A percentile compares a stretch with the other conserved stretches of the same genome.
Evolutionary conservation across 2,113 vertebrate genomes (phyloP).

Genomic region (Triplophysa rosa): DNA sequence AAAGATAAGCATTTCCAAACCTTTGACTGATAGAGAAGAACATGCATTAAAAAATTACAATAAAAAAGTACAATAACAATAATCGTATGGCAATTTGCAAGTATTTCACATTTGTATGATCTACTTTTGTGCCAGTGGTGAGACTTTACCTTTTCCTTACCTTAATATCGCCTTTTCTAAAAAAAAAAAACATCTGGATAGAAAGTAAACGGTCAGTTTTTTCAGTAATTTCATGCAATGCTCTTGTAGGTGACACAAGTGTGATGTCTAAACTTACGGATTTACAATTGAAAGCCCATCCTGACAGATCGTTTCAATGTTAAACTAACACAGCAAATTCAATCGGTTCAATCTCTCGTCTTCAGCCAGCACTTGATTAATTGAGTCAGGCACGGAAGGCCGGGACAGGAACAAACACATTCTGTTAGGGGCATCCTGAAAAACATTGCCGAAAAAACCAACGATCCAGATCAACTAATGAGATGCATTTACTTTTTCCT

Average conservation of each 20-base stretch:
- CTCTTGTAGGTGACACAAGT: no score
- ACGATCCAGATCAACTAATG: constrained; percentile 29
- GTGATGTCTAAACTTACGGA: not conserved
- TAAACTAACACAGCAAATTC: constrained; percentile 38
- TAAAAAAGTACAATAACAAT: no score
- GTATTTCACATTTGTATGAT: no score
- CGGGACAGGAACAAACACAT: constrained; percentile 12
- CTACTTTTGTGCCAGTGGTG: no score
- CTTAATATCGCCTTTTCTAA: no score
- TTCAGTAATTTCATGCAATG: not conserved
- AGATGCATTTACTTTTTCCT: constrained; percentile 38
- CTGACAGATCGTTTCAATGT: not conserved
- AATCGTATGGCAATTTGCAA: no score
- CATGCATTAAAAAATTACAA: no score
- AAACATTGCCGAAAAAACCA: constrained; percentile 27
- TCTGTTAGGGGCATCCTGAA: not conserved
- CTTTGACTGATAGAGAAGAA: no score
- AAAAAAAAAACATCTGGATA: no score
- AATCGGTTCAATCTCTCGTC: constrained; percentile 33
- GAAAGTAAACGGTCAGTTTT: no score
- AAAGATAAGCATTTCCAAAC: no score
- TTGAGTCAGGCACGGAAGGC: constrained; percentile 19
- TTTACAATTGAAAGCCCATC: constrained; percentile 20
- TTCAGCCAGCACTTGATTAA: constrained; percentile 36
- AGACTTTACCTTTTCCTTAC: no score